Evolutionary conservation across 1,140 invertebrate species (phyloP).

Genomic region (Littorina saxatilis): DNA sequence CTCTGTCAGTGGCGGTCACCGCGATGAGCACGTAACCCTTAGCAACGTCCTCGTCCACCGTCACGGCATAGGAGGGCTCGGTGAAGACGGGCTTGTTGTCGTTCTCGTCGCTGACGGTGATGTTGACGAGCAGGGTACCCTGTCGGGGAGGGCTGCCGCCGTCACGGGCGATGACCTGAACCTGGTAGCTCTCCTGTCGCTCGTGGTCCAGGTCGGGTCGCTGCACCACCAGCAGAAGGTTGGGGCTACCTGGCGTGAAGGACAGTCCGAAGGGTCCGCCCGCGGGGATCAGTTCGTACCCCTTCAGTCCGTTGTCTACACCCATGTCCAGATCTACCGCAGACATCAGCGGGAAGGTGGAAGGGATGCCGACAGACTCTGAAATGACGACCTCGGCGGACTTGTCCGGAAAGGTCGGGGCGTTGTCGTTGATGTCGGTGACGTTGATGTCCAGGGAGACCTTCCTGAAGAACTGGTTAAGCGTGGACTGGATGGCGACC

Average conservation of each 20-base stretch:
- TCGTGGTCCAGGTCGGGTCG: constrained; percentile 63
- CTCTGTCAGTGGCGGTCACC: constrained; percentile 94
- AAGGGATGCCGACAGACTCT: constrained; percentile 60
- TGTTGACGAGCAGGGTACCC: constrained; percentile 49
- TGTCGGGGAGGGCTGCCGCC: constrained; percentile 77
- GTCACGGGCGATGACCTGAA: constrained; percentile 63
- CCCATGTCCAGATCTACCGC: constrained; percentile 67
- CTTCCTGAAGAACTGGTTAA: constrained; percentile 49
- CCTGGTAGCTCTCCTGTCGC: constrained; percentile 75
- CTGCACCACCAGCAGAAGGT: constrained; percentile 59
- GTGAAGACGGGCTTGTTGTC: constrained; percentile 69
- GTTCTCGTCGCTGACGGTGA: constrained; percentile 78
- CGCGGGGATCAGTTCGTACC: constrained; percentile 56
- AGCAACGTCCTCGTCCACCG: constrained; percentile 81
- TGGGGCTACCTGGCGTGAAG: constrained; percentile 58
- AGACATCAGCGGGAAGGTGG: constrained; percentile 59
- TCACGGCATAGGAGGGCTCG: constrained; percentile 84
- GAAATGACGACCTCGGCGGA: constrained; percentile 93
- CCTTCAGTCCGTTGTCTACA: constrained; percentile 52
- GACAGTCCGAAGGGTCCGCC: constrained; percentile 57
- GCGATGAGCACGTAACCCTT: constrained; percentile 90
- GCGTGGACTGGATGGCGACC: constrained; percentile 51
- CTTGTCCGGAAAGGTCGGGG: constrained; percentile 57
- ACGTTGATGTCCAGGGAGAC: constrained; percentile 56
- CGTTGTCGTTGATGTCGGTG: constrained; percentile 79